Evolutionary conservation across 64 coral and sea anemone genomes (phyloP).

Genomic region (Astreopora myriophthalma): DNA sequence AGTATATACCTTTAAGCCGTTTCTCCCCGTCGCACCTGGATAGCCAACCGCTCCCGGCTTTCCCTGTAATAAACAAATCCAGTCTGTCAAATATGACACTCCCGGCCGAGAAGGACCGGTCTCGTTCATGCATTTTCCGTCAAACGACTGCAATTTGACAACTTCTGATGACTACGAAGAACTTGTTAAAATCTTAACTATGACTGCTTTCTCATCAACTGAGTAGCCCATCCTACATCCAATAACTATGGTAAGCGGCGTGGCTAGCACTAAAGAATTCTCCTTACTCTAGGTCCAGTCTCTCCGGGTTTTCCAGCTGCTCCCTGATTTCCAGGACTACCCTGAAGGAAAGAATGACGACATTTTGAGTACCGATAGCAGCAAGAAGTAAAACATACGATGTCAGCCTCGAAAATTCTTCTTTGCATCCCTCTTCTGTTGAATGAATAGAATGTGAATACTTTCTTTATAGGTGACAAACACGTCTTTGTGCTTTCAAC

Average conservation of each 20-base stretch:
- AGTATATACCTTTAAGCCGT: conserved; percentile 17
- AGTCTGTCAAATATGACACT: too few relatives aligned
- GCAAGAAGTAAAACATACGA: not conserved
- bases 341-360: not conserved
- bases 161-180: too few relatives aligned
- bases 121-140: too few relatives aligned
- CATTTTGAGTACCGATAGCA: not conserved
- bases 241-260: not conserved
- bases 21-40: conserved; percentile 28
- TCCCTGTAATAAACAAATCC: not conserved
- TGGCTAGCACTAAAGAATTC: not conserved
- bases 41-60: not conserved
- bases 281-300: not conserved
- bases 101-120: too few relatives aligned
- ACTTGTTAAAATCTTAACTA: too few relatives aligned
- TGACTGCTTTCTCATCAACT: too few relatives aligned
- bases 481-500: too few relatives aligned
- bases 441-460: too few relatives aligned
- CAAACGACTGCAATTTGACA: too few relatives aligned
- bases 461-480: too few relatives aligned
- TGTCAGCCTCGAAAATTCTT: too few relatives aligned
- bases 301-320: conserved; percentile 6
- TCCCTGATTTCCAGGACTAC: not conserved
- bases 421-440: too few relatives aligned
- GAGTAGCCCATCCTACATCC: not conserved